These are phyloP conservation scores for Dinoponera quadriceps DNA, from an alignment of 1,140 invertebrate species.

Conservation along the genomic window DNA sequence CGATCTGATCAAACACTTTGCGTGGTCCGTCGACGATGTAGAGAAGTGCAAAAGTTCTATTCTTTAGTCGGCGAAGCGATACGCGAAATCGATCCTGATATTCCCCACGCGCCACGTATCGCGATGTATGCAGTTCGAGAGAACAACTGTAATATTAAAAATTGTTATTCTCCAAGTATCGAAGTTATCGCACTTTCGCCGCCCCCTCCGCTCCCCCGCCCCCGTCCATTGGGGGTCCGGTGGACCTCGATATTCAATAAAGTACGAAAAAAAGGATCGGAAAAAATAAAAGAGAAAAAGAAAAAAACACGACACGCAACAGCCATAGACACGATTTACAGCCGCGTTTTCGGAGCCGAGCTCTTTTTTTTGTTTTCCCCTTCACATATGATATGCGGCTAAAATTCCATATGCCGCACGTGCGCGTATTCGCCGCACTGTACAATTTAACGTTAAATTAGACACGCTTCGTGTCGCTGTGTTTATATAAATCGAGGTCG, in stretches of 20 bases:
- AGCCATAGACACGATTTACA: constrained; percentile 13
- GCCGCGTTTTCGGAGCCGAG: constrained; percentile 1
- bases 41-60: constrained; percentile 1
- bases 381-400: not conserved
- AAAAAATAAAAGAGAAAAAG: not conserved
- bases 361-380: constrained; percentile 17
- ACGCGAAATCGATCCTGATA: constrained; percentile 9
- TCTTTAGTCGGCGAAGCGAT: not conserved
- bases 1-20: no score
- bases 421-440: not conserved
- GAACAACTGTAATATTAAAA: constrained; percentile 62
- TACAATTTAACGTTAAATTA: constrained; percentile 42
- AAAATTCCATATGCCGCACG: not conserved
- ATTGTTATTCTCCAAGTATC: constrained; percentile 33
- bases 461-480: not conserved
- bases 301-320: not conserved
- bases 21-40: not conserved
- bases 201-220: no score
- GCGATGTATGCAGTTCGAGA: not conserved
- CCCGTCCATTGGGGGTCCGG: no score
- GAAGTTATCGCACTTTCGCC: not conserved
- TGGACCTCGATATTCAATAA: not conserved
- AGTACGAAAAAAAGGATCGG: not conserved
- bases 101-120: constrained; percentile 22
- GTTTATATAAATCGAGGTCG: constrained; percentile 21